Evolutionary conservation across 2,113 vertebrate genomes (phyloP), one percentile per base, ranked within the genome.

Genomic region (Alligator mississippiensis): DNA sequence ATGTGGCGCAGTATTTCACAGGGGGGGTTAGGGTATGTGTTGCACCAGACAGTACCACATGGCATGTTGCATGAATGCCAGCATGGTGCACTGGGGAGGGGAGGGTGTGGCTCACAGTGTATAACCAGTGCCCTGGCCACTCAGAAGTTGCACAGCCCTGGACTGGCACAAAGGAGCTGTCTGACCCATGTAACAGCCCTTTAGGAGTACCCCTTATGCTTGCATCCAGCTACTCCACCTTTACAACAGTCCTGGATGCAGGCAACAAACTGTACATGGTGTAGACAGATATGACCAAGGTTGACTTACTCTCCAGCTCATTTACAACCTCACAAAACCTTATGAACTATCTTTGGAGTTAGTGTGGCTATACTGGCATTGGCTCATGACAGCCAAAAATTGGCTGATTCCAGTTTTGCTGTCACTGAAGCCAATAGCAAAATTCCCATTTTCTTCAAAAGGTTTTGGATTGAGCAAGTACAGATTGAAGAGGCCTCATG

Each of bases 341-440:
- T 38, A 9, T 8, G 11, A 38, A 6, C 34, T 22, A 74, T 7
- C 21, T 21, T 54, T 75, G 11, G 34, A 30, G 38, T 9, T 1
- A 2, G 1, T 28, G 27, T 0, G 0, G 8, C 15, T 15, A 3
- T 63, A 27, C 9, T 7, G 2, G 17, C 55, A 34, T 9, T 81
- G 66, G 16, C 87, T 88, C 77, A 27, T 55, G 30, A 24, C 84
- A 59, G 63, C 4, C 66, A 70, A 81, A 86, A 59, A 11, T 2
- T 0, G 6, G 16, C 18, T 83, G 9, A 4, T 94, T 83, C 58
- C 57, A 74, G 11, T 68, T 82, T 74, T 82, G 9, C 58, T 80
- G 13, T 59, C 57, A 74, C 82, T 85, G 11, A 68, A 92, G 58
- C 25, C 34, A 89, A 18, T 17, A 54, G 30, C 30, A 59, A 77